Evolutionary conservation across 2,888 invertebrate genomes (phyloP).

Genomic region (Perizoma affinitatum): DNA sequence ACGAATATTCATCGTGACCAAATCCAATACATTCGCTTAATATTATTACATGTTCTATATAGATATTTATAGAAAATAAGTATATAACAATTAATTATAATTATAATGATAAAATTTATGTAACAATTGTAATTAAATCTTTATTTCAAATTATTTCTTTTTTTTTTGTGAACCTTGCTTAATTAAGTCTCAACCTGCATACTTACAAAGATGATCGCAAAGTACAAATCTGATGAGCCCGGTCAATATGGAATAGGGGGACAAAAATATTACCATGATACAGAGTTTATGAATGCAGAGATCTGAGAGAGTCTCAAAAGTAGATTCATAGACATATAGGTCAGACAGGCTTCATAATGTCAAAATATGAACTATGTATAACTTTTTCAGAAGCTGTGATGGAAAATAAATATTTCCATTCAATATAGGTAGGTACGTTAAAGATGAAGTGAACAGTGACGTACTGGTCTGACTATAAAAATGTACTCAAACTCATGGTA

Average conservation of each 20-base stretch:
- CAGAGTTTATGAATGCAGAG: no score
- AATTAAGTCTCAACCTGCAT: no score
- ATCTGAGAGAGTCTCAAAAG: no score
- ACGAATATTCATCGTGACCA: constrained; percentile 70
- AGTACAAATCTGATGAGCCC: no score
- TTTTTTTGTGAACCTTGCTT: constrained; percentile 40
- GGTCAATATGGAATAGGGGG: neutral
- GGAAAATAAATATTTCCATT: neutral
- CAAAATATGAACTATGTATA: no score
- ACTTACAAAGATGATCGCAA: no score
- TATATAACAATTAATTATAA: constrained; percentile 76
- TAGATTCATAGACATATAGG: no score
- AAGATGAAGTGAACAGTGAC: constrained; percentile 1
- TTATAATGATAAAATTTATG: constrained; percentile 81
- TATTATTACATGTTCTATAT: constrained; percentile 82
- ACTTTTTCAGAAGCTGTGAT: no score
- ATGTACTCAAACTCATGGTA: constrained; percentile 14
- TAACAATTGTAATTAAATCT: constrained; percentile 84
- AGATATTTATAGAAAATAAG: constrained; percentile 77
- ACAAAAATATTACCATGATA: no score
- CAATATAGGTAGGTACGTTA: neutral
- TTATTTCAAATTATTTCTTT: constrained; percentile 73
- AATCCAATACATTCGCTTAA: constrained; percentile 83
- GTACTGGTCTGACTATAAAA: constrained; percentile 5
- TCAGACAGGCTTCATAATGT: no score